Evolutionary conservation across 2,888 invertebrate genomes (phyloP), one percentile per base, ranked within the genome.

Genomic region (Hypsopygia costalis): DNA sequence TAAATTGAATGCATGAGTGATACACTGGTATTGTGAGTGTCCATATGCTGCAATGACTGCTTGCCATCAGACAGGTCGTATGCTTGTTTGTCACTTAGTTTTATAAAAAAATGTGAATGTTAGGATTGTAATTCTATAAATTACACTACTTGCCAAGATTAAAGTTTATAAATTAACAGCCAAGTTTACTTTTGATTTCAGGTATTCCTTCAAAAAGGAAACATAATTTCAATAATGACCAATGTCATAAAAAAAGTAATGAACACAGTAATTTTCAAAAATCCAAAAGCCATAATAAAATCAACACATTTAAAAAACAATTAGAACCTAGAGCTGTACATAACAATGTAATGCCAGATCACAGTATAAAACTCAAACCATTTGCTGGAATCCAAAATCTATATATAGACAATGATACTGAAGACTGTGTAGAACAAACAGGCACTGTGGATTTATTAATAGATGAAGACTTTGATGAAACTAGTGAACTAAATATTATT

Each of bases 351-450:
- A 67, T 69, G 27, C 11, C 33, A 34, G 29, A 49, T 28, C 57
- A 62, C 47, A 67, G 69, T 34, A 61, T 60, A 44, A 83, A 76
- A 51, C 62, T 91, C 9, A 67, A 64, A 54, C 79, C 87, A 33
- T 91, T 91, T 65, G 44, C 71, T 56, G 91, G 91, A 33, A 90
- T 88, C 46, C 69, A 81, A 46, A 55, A 71, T 48, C 61, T 86
- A 46, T 41, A 62, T 22, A 60, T 69, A 46, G 69, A 76, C 43
- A 52, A 51, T 49, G 57, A 58, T 43, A 44, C 53, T 34, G 62
- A 66, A 41, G 59, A 54, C 30, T 40, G 52, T 12, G 51, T 56
- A 20, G 44, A 50, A 31, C 41, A 46, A 32, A 34, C 49, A 25
- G 42, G 54, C 44, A 53, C 63, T 53, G 54, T 62, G 4, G 2